These are phyloP conservation scores for Globicephala melas DNA, from an alignment of 2,113 vertebrate genomes.

Conservation along the genomic window DNA sequence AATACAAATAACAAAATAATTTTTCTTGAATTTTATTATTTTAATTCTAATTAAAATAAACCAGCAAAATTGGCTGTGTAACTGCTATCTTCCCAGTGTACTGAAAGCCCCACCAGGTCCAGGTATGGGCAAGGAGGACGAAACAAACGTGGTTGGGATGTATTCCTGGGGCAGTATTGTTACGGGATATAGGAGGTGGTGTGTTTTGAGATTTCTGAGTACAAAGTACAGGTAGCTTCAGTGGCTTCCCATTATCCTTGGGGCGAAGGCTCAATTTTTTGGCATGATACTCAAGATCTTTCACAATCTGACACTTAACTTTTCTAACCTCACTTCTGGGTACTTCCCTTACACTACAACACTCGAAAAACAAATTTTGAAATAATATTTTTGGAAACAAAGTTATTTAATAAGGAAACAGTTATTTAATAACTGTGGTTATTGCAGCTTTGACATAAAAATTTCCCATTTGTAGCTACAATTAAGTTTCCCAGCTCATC, in stretches of 20 bases:
- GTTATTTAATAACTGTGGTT: not conserved
- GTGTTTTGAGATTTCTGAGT: not conserved
- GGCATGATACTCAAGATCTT: not conserved
- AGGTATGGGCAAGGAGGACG: not conserved
- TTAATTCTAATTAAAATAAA: not conserved
- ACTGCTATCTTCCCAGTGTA: not conserved
- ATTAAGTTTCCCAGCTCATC: not conserved
- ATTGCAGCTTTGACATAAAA: not conserved
- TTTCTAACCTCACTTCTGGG: not conserved
- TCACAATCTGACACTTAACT: not conserved
- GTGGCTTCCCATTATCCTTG: not conserved
- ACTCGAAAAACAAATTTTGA: not conserved
- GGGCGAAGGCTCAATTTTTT: not conserved
- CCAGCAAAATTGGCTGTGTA: not conserved
- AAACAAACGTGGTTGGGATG: not conserved
- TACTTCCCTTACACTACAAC: not conserved
- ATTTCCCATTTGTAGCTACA: not conserved
- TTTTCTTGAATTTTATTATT: not conserved
- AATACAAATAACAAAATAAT: not conserved
- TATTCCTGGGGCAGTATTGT: not conserved
- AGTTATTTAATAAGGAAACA: not conserved
- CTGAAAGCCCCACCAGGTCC: not conserved
- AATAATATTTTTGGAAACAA: not conserved
- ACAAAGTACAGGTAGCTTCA: not conserved
- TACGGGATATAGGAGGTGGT: not conserved